phyloP scores from a whole-genome alignment of 2,888 invertebrate genomes.

The Drosophila testacea region DNA sequence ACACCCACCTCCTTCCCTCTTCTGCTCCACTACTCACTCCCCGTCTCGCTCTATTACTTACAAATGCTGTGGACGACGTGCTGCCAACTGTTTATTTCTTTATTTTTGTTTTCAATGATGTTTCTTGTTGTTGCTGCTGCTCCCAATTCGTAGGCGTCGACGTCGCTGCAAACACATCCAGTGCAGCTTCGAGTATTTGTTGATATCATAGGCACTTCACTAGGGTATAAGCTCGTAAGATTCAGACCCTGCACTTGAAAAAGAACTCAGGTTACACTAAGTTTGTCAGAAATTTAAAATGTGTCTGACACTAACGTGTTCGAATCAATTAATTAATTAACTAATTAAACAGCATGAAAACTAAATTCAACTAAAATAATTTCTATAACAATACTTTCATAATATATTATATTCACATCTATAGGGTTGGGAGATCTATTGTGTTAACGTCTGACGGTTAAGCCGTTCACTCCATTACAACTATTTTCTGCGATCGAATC shows the following conservation, averaged over 20 bases:
- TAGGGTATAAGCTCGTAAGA: neutral
- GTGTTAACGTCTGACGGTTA: too few species aligned
- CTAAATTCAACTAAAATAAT: too few species aligned
- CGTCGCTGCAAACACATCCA: conserved; percentile 14
- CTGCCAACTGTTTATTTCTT: conserved; percentile 16
- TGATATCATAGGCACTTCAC: conserved; percentile 48
- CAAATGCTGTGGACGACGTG: conserved; percentile 43
- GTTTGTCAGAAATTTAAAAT: too few species aligned
- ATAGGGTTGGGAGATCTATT: too few species aligned
- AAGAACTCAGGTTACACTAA: too few species aligned
- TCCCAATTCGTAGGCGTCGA: conserved; percentile 36
- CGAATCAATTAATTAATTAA: too few species aligned
- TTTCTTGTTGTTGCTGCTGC: conserved; percentile 20
- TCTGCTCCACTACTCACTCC: neutral
- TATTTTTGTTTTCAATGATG: conserved; percentile 4
- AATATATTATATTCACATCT: too few species aligned
- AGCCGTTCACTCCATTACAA: too few species aligned
- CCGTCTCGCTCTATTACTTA: conserved; percentile 14
- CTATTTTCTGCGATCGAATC: too few species aligned
- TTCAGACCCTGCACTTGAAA: neutral
- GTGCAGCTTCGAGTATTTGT: conserved; percentile 48
- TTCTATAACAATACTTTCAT: too few species aligned
- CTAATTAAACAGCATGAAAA: too few species aligned
- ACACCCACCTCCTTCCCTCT: conserved; percentile 4
- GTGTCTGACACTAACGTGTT: too few species aligned